phyloP scores from a whole-genome alignment of 2,113 vertebrate genomes.

The Condylura cristata region DNA sequence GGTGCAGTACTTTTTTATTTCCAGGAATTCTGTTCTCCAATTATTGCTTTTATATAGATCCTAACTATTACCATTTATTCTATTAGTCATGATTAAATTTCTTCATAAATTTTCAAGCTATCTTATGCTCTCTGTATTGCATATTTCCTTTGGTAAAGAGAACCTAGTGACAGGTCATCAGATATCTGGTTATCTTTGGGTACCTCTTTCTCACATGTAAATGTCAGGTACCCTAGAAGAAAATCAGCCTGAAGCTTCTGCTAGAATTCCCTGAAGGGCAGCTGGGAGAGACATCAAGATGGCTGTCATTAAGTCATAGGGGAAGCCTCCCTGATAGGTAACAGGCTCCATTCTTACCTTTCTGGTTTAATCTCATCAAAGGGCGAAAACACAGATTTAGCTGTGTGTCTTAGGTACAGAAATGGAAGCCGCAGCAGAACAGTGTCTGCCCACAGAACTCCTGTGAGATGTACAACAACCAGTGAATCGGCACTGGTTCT shows the following conservation, averaged over 20 bases:
- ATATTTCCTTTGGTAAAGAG: not conserved
- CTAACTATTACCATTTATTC: not conserved
- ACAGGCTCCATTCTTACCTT: not conserved
- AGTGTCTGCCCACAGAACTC: too few species aligned
- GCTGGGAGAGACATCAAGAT: not conserved
- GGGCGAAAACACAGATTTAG: not conserved
- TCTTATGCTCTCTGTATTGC: not conserved
- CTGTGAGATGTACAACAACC: too few species aligned
- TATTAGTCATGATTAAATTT: too few species aligned
- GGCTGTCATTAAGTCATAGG: too few species aligned
- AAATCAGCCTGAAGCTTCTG: not conserved
- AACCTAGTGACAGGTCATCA: not conserved
- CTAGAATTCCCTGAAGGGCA: not conserved
- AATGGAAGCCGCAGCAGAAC: not conserved
- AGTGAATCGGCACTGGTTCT: not conserved
- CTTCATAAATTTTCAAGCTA: not conserved
- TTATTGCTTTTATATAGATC: not conserved
- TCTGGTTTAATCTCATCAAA: not conserved
- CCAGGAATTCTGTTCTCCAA: not conserved
- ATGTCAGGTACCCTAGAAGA: not conserved
- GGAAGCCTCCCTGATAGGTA: not conserved
- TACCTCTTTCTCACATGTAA: not conserved
- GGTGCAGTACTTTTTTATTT: not conserved
- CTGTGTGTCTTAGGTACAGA: not conserved
- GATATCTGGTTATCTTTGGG: not conserved